A percentile compares a stretch with the other conserved stretches of the same genome.
phyloP scores from a whole-genome alignment of 2,888 invertebrate genomes.

The Belgica antarctica region DNA sequence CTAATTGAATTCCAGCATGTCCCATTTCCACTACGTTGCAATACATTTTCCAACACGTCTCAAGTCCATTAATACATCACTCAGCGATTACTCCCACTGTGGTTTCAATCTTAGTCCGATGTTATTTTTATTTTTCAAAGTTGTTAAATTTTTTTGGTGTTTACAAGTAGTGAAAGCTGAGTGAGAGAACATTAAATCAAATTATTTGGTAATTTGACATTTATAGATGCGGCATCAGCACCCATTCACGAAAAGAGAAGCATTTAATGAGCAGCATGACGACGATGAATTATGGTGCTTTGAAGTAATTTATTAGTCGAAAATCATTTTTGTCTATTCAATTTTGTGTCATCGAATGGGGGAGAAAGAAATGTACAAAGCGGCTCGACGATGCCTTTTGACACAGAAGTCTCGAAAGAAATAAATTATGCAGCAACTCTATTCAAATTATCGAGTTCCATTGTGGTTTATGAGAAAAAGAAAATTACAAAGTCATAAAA shows the following conservation, averaged over 20 bases:
- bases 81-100: constrained; percentile 3
- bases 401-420: neutral
- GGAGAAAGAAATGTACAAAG: neutral
- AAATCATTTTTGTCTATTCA: neutral
- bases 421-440: neutral
- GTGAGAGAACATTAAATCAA: constrained; percentile 22
- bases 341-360: neutral
- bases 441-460: neutral
- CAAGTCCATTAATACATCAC: constrained; percentile 34
- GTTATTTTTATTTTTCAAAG: no score
- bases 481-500: neutral
- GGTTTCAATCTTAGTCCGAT: neutral
- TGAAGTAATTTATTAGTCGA: constrained; percentile 2
- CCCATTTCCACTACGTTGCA: neutral
- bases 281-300: constrained; percentile 27
- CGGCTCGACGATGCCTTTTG: constrained; percentile 4
- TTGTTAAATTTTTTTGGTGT: no score
- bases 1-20: no score
- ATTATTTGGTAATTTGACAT: constrained; percentile 41
- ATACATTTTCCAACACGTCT: neutral
- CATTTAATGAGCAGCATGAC: neutral
- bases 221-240: constrained; percentile 37
- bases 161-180: no score
- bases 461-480: no score
- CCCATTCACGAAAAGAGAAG: constrained; percentile 21